Percentiles rank a stretch among this genome's conserved stretches.
Evolutionary conservation across 1,140 invertebrate genomes (phyloP).

Genomic region (Cheumatopsyche charites): DNA sequence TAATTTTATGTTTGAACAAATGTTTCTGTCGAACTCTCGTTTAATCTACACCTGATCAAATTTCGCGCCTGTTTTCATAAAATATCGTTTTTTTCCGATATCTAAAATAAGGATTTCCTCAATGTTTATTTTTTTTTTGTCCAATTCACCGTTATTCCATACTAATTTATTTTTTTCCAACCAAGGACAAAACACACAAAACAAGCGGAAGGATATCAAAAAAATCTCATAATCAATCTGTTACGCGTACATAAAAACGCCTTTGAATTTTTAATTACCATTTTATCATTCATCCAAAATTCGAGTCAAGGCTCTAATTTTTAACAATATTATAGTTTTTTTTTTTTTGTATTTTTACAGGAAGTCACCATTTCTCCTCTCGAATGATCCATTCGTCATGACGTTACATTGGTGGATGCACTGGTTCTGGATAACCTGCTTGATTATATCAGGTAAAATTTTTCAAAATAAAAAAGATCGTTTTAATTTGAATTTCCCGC

Average conservation of each 20-base stretch:
- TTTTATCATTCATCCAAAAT: constrained; percentile 8
- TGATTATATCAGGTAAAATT: constrained; percentile 52
- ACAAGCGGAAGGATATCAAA: no score
- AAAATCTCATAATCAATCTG: no score
- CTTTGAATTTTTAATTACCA: constrained; percentile 11
- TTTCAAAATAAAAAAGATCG: neutral
- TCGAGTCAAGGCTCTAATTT: neutral
- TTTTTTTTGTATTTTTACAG: constrained; percentile 11
- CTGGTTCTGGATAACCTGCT: constrained; percentile 61
- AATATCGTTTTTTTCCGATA: neutral
- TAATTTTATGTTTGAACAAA: neutral
- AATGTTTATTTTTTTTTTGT: no score
- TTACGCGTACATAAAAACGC: neutral
- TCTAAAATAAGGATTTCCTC: no score
- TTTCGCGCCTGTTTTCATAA: constrained; percentile 3
- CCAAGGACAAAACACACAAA: no score
- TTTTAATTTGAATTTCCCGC: neutral
- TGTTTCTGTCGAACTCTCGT: neutral
- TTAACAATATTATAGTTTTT: neutral
- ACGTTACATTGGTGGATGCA: constrained; percentile 63
- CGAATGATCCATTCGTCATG: constrained; percentile 53
- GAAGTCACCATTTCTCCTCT: constrained; percentile 10
- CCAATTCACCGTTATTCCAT: no score
- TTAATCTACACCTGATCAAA: constrained; percentile 17
- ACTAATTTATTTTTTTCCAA: no score